Percentiles rank a stretch among this genome's conserved stretches.
phyloP scores from a whole-genome alignment of 2,113 vertebrate species.

The Cynoglossus semilaevis region DNA sequence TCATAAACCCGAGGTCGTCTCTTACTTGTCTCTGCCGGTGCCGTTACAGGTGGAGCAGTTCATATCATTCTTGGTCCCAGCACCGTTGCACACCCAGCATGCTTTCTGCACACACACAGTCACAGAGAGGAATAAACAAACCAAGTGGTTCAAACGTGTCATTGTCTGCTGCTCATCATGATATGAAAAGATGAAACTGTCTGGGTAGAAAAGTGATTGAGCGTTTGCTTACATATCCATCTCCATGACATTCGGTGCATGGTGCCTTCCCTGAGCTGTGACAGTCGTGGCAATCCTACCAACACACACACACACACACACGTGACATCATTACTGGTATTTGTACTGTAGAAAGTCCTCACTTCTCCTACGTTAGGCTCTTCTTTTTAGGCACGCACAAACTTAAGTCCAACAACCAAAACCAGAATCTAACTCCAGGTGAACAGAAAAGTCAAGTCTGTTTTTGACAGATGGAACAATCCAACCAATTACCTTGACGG shows the following conservation, averaged over 20 bases:
- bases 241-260: constrained; percentile 57
- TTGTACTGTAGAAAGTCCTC: too few relatives aligned
- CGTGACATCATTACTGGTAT: neutral
- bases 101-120: constrained; percentile 44
- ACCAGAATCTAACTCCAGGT: neutral
- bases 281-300: constrained; percentile 67
- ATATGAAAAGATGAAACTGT: too few relatives aligned
- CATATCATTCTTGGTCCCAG: constrained; percentile 1
- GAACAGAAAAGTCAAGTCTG: accelerated
- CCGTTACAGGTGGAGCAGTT: constrained; percentile 43
- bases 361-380: too few relatives aligned
- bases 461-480: neutral
- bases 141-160: neutral
- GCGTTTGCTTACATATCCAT: constrained; percentile 56
- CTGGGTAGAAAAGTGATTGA: too few relatives aligned
- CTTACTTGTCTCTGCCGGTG: constrained; percentile 44
- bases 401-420: neutral
- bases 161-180: too few relatives aligned
- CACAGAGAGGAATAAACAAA: neutral
- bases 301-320: neutral
- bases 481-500: constrained; percentile 73
- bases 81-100: constrained; percentile 57
- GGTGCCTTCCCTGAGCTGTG: constrained; percentile 34
- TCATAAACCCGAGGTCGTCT: too few relatives aligned
- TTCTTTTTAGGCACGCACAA: too few relatives aligned